Percentiles rank a stretch among this genome's conserved stretches.
Conservation (phyloP, 2,797 vertebrate genomes). For the Micrastur ruficollis region DNA sequence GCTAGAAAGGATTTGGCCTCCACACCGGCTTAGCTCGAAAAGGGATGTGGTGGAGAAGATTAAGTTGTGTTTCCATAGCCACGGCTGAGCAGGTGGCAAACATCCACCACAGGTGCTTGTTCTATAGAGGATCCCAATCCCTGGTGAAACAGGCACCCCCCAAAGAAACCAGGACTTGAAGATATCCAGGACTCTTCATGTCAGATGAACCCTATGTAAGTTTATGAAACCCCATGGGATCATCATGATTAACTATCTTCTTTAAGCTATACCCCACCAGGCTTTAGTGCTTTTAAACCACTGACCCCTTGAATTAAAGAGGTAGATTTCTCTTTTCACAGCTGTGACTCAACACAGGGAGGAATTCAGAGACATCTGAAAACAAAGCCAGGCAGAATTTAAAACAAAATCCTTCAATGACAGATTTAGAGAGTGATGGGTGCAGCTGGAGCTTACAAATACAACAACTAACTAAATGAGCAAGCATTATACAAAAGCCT, state of each 20-base stretch:
- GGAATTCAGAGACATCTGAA: conserved; percentile 57
- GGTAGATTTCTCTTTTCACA: conserved; percentile 56
- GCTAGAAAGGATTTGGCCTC: background rate
- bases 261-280: background rate
- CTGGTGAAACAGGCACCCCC: background rate
- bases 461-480: conserved; percentile 13
- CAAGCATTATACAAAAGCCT: background rate
- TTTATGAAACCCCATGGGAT: conserved; percentile 15
- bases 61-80: background rate
- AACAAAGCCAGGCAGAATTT: conserved; percentile 55
- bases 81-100: conserved; percentile 13
- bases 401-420: conserved; percentile 67
- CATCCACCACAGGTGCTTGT: conserved; percentile 36
- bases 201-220: background rate
- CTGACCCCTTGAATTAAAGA: conserved; percentile 48
- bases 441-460: conserved; percentile 57
- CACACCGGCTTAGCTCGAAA: background rate
- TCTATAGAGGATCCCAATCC: background rate
- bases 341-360: conserved; percentile 51
- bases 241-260: conserved; percentile 29
- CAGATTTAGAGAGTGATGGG: conserved; percentile 52
- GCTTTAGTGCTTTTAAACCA: conserved; percentile 54
- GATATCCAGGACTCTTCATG: background rate
- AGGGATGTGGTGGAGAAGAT: background rate
- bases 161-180: background rate